phyloP scores from a whole-genome alignment of 2,113 vertebrate species.

The Globicephala melas region DNA sequence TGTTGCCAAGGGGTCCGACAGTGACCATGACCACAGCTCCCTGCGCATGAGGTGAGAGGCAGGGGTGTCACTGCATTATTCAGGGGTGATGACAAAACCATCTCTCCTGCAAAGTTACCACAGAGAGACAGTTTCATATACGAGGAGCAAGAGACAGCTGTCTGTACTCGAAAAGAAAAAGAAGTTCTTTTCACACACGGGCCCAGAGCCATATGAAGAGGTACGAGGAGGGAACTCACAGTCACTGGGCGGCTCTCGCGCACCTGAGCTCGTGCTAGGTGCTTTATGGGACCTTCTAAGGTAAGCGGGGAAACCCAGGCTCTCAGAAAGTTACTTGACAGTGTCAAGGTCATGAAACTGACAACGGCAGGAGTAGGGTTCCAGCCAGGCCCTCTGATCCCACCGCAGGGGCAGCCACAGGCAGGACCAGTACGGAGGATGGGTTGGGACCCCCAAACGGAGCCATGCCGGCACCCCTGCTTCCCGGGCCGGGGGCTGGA shows the following conservation, averaged over 20 bases:
- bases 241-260: not conserved
- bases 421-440: not conserved
- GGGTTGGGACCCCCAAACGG: accelerated
- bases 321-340: not conserved
- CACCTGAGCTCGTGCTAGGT: not conserved
- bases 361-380: not conserved
- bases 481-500: not conserved
- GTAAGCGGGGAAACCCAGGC: not conserved
- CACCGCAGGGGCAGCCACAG: not conserved
- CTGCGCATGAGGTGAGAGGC: not conserved
- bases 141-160: not conserved
- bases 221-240: accelerated
- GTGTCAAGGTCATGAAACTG: not conserved
- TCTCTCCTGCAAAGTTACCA: not conserved
- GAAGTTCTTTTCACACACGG: not conserved
- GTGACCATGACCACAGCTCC: not conserved
- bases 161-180: not conserved
- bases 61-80: not conserved
- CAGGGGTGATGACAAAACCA: conserved; percentile 13
- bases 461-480: accelerated
- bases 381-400: not conserved
- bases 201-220: not conserved
- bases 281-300: not conserved
- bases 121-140: not conserved
- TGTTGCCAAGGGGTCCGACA: not conserved